Conservation (phyloP, 1,140 invertebrate species). For the Diachasmimorpha longicaudata region DNA sequence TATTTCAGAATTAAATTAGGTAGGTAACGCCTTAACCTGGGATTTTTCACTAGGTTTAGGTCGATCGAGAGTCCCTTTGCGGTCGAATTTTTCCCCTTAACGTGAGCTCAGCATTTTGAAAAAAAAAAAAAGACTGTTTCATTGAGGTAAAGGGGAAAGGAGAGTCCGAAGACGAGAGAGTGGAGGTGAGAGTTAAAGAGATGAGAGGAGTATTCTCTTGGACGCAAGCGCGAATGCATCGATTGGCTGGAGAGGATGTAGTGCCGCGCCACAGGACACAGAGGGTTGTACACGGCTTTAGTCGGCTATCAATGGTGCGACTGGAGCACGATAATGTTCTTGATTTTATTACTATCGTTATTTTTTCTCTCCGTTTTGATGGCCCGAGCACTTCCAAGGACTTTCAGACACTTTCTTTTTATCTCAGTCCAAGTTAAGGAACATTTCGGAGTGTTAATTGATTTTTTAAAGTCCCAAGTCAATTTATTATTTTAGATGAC, state of each 20-base stretch:
- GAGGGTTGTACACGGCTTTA: conserved; percentile 37
- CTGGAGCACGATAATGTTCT: conserved; percentile 18
- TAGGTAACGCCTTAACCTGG: no score
- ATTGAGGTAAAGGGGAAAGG: neutral
- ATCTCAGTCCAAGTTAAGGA: no score
- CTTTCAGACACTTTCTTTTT: no score
- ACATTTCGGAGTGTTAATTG: no score
- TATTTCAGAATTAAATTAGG: no score
- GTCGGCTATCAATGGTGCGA: conserved; percentile 32
- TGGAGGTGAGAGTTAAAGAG: conserved; percentile 14
- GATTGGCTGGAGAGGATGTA: conserved; percentile 37
- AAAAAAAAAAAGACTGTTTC: neutral
- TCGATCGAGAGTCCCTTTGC: no score
- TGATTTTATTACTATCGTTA: neutral
- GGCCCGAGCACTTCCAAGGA: no score
- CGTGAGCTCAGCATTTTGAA: neutral
- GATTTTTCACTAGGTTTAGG: no score
- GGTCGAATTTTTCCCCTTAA: no score
- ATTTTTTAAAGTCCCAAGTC: no score
- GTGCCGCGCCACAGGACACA: conserved; percentile 35
- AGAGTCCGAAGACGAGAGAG: neutral
- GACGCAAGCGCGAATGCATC: conserved; percentile 49
- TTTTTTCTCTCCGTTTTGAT: neutral
- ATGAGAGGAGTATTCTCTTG: conserved; percentile 24
- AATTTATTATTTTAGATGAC: no score